Percentiles rank a stretch among this genome's conserved stretches.
Evolutionary conservation across 2,888 invertebrate genomes (phyloP).

Genomic region (Hirtodrosophila cameraria): DNA sequence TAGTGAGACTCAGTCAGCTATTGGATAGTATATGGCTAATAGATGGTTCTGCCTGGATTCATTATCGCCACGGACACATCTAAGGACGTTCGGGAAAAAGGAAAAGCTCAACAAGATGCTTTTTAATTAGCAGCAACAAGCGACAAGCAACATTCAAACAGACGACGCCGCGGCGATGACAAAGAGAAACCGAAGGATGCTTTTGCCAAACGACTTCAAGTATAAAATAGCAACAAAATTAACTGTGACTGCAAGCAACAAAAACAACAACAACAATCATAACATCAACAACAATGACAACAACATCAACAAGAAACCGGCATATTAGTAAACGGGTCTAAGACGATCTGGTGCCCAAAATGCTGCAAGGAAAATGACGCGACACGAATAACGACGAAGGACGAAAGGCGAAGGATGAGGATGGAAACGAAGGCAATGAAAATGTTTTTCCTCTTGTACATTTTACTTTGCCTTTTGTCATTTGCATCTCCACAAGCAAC

Average conservation of each 20-base stretch:
- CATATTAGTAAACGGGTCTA: slow-evolving; percentile 48
- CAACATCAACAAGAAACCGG: slow-evolving; percentile 10
- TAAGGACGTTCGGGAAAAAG: slow-evolving; percentile 14
- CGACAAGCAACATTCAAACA: slow-evolving; percentile 35
- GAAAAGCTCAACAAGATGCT: slow-evolving; percentile 40
- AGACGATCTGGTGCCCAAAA: slow-evolving; percentile 53
- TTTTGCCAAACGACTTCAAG: slow-evolving; percentile 29
- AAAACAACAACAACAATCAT: slow-evolving; percentile 4
- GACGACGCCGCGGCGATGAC: slow-evolving; percentile 29
- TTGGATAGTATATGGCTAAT: slow-evolving; percentile 13
- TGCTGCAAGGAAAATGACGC: slow-evolving; percentile 63
- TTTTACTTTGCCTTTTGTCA: slow-evolving; percentile 9
- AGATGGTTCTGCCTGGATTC: slow-evolving; percentile 15
- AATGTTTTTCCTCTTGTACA: slow-evolving; percentile 4
- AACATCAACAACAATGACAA: slow-evolving; percentile 12
- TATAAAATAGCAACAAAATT: slow-evolving; percentile 38
- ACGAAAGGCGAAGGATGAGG: background rate
- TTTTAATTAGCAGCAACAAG: slow-evolving; percentile 73
- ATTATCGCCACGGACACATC: slow-evolving; percentile 35
- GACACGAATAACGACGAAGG: slow-evolving; percentile 49
- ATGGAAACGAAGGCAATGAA: slow-evolving; percentile 9
- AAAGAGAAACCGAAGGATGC: slow-evolving; percentile 44
- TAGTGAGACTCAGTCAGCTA: background rate
- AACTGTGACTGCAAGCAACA: slow-evolving; percentile 28
- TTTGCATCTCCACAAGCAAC: slow-evolving; percentile 43